Conservation (phyloP, 2,113 vertebrate genomes). For the Paratilapia polleni region DNA sequence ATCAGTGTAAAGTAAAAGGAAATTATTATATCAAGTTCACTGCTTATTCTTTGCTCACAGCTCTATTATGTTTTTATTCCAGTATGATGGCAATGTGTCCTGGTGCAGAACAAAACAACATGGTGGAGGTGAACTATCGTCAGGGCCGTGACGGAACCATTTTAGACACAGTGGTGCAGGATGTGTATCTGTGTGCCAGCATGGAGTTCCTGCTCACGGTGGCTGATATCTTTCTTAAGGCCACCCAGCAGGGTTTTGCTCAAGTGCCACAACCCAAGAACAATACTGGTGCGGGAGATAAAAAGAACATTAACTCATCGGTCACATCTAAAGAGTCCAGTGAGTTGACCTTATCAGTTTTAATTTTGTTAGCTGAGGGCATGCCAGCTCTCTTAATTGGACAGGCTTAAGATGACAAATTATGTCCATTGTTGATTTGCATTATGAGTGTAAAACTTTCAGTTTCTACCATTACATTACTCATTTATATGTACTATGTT, state of each 20-base stretch:
- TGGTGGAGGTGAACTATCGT: constrained; percentile 91
- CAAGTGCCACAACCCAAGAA: constrained; percentile 79
- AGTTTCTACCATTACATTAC: not conserved
- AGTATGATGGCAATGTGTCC: constrained; percentile 95
- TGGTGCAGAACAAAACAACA: constrained; percentile 89
- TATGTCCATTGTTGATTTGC: not conserved
- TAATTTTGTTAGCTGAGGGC: not conserved
- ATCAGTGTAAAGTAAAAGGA: not conserved
- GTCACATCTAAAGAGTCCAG: constrained; percentile 63
- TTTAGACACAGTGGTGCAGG: constrained; percentile 87
- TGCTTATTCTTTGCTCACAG: not conserved
- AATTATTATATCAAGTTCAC: not conserved
- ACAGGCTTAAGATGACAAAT: not conserved
- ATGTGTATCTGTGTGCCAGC: constrained; percentile 94
- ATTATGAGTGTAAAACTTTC: not conserved
- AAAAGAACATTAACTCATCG: constrained; percentile 57
- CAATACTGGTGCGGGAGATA: constrained; percentile 65
- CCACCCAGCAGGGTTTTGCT: constrained; percentile 84
- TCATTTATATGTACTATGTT: no score
- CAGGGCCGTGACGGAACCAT: constrained; percentile 85
- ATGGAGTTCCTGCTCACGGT: constrained; percentile 95
- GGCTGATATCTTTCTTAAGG: constrained; percentile 90
- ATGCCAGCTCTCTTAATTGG: not conserved
- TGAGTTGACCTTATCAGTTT: constrained; percentile 45
- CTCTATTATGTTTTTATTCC: not conserved